Evolutionary conservation across 2,113 vertebrate genomes (phyloP), one percentile per base, ranked within the genome.

Genomic region (Ailuropoda melanoleuca): DNA sequence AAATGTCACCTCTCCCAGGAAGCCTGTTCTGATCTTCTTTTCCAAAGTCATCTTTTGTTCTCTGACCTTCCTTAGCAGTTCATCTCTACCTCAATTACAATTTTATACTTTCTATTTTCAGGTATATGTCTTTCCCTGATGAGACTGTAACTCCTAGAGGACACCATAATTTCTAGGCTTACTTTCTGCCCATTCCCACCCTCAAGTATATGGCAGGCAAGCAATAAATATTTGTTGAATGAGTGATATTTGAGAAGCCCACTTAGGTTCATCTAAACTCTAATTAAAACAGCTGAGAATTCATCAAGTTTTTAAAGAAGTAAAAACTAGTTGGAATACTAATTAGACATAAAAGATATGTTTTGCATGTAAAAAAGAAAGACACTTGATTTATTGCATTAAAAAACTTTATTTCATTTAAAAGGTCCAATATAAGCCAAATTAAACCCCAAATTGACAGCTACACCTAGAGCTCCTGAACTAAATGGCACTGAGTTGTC

Each of bases 391-490:
- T 94, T 91, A 92, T 83, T 97, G 95, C 85, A 97, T 98, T 97
- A 97, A 97, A 98, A 97, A 93, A 78, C 77, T 98, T 98, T 97
- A 98, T 97, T 98, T 98, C 75, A 88, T 96, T 98, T 97, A 98
- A 98, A 98, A 98, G 97, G 23, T 98, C 92, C 70, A 90, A 95
- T 96, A 86, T 90, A 94, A 97, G 98, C 97, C 97, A 98, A 97
- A 97, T 98, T 94, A 97, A 97, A 66, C 80, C 96, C 97, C 90
- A 55, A 96, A 93, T 91, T 68, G 78, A 98, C 84, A 94, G 96
- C 95, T 98, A 90, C 37, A 92, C 93, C 75, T 88, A 90, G 80
- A 93, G 74, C 77, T 96, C 93, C 96, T 95, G 84, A 97, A 97
- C 90, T 93, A 97, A 93, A 97, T 88, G 97, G 98, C 97, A 97